Percentiles rank a stretch among this genome's conserved stretches.
Evolutionary conservation across 2,888 invertebrate genomes (phyloP).

Genomic region (Biston betularia): DNA sequence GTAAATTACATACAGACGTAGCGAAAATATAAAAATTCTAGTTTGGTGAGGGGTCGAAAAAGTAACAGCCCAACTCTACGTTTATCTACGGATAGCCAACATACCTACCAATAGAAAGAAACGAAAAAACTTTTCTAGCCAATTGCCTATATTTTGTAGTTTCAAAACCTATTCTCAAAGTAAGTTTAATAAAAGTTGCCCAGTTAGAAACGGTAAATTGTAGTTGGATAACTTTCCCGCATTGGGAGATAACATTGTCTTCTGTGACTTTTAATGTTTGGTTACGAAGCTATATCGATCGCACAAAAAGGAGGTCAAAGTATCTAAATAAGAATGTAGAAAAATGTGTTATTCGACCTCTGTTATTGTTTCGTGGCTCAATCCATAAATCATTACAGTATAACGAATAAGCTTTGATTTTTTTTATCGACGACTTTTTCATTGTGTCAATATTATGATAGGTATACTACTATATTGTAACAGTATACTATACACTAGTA

Average conservation of each 20-base stretch:
- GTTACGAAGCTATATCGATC: constrained; percentile 36
- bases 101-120: constrained; percentile 28
- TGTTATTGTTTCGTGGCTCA: constrained; percentile 33
- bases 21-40: no score
- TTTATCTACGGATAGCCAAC: neutral
- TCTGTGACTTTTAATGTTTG: constrained; percentile 42
- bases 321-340: constrained; percentile 28
- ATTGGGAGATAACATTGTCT: constrained; percentile 43
- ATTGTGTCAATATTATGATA: constrained; percentile 6
- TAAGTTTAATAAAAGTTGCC: constrained; percentile 48
- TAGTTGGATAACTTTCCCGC: constrained; percentile 44
- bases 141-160: constrained; percentile 46
- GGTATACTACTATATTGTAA: no score
- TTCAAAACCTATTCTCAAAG: constrained; percentile 38
- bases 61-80: neutral
- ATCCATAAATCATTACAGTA: constrained; percentile 31
- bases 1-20: no score
- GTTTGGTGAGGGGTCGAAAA: neutral
- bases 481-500: neutral
- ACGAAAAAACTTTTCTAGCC: constrained; percentile 39
- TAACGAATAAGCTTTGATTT: constrained; percentile 21
- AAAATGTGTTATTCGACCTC: constrained; percentile 24
- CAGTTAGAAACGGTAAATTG: constrained; percentile 47
- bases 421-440: constrained; percentile 15
- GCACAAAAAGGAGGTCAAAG: constrained; percentile 26